These are phyloP conservation scores for Carlito syrichta DNA, from an alignment of 2,113 vertebrate genomes.

Conservation along the genomic window DNA sequence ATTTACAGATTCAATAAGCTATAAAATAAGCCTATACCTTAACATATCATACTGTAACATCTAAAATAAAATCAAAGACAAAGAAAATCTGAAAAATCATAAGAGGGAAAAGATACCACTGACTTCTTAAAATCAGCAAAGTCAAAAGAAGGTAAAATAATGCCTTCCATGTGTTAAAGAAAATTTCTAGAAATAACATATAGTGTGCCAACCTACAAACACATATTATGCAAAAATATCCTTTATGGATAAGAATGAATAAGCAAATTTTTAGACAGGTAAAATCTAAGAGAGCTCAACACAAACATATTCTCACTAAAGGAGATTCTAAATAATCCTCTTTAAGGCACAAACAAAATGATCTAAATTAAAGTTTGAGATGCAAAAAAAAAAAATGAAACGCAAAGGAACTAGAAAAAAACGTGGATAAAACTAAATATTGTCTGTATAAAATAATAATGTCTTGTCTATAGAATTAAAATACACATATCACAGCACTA, in stretches of 20 bases:
- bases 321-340: neutral
- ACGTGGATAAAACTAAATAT: neutral
- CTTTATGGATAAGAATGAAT: neutral
- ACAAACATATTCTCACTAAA: neutral
- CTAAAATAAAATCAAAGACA: neutral
- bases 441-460: neutral
- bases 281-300: neutral
- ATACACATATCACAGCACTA: neutral
- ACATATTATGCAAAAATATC: neutral
- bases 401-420: neutral
- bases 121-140: neutral
- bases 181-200: neutral
- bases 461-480: neutral
- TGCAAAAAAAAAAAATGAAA: neutral
- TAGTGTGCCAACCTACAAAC: neutral
- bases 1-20: neutral
- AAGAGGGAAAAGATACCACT: neutral
- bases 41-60: neutral
- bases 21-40: neutral
- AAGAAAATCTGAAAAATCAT: neutral
- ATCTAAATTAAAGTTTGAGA: neutral
- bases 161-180: neutral
- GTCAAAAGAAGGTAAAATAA: neutral
- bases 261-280: neutral
- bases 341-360: neutral